Conservation (phyloP, 2,113 vertebrate genomes). For the Sinosuthora webbiana region DNA sequence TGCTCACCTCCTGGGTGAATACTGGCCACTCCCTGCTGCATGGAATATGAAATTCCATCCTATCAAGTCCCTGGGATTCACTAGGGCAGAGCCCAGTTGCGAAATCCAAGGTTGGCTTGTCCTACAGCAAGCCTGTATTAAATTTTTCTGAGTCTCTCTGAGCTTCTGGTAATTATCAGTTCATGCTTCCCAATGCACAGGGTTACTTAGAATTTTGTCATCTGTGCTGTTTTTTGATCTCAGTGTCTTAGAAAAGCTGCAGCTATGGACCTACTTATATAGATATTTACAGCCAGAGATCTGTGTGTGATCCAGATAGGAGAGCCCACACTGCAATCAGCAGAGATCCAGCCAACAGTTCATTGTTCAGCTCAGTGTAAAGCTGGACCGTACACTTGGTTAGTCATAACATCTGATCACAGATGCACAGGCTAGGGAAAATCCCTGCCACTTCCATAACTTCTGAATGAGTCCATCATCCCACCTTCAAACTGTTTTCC, state of each 20-base stretch:
- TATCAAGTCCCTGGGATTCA: neutral
- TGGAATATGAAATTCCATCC: neutral
- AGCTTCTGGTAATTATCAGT: neutral
- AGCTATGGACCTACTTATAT: neutral
- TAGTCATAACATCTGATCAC: neutral
- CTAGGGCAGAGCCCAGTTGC: neutral
- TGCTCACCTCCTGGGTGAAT: neutral
- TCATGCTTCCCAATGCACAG: neutral
- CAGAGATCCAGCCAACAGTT: neutral
- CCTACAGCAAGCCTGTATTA: neutral
- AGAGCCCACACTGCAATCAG: neutral
- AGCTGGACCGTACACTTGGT: neutral
- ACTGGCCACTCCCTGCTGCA: neutral
- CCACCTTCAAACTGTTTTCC: neutral
- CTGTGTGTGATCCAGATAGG: neutral
- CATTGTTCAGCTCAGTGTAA: neutral
- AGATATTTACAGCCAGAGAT: neutral
- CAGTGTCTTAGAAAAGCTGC: neutral
- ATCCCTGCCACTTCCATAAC: neutral
- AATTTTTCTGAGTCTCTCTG: neutral
- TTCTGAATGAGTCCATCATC: neutral
- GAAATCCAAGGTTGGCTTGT: neutral
- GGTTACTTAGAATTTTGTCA: neutral
- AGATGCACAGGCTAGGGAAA: neutral
- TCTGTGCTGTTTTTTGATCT: neutral